Base-by-base conservation (phyloP, 2,888 invertebrate species). In the Orgyia antiqua region DNA sequence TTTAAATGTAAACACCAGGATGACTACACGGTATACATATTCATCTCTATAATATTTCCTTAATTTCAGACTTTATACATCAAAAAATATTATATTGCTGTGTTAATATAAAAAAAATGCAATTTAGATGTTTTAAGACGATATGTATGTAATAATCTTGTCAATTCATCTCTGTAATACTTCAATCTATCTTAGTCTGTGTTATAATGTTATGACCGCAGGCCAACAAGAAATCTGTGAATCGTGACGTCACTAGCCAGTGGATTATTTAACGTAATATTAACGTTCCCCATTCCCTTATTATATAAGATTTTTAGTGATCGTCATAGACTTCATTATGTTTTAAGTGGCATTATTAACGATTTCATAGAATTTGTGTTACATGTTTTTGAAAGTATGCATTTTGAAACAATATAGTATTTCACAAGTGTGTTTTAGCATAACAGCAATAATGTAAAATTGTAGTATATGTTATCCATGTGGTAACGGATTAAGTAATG, bases 141-240 rank as follows among this genome's bases (percentile, higher is more conserved):
- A 47, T 39, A 32, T 31, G 18, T 12, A 12, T 10, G 27, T 30
- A 45, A 47, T 51, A 41, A 48, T 48, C 30, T 34, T 45, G 39
- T 34, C 37, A 36, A 48, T 51, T 36, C 36, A 48, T 48, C 36
- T 48, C 21, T 33, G 29, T 33, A 47, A 37, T 33, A 44, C 34
- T 33, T 32, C 36, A 50, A 52, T 45, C 18, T 31, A 46, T 50
- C 53, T 43, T 27, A 46, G 39, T 35, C 38, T n/a, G n/a, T n/a
- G 21, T 31, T 24, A 35, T 31, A 43, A 43, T 41, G 36, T 39
- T 19, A 47, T 47, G 39, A 41, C 44, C 29, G n/a, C 27, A 15
- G 32, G 30, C 25, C 24, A 24, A 36, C 29, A 34, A 36, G 15
- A 29, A 36, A 29, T 43, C 24, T 19, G 24, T 19, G 30, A 26